Base-by-base conservation (phyloP, 2,888 invertebrate genomes). In the Lepeophtheirus nordmannii region DNA sequence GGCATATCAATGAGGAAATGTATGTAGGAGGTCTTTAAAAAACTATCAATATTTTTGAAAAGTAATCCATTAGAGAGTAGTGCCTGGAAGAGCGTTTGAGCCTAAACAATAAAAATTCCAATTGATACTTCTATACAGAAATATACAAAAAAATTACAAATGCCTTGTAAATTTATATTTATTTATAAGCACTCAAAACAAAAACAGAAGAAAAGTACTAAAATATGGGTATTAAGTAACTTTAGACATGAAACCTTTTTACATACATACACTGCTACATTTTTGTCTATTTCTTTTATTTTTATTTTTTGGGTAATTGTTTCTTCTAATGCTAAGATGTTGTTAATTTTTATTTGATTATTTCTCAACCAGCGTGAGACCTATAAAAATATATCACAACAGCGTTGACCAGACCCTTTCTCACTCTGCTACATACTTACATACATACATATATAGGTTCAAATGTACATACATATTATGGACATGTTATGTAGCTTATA, bases 261-360 rank as follows among this genome's bases (percentile, higher is more conserved):
- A 46, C 8, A 46, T 14, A 46, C 8, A 30, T 30, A 30, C 7
- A 30, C 7, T 30, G 30, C 30, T 30, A 30, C 30, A 30, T 30
- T 30, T 30, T 30, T 30, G n/a, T n/a, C n/a, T n/a, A n/a, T n/a
- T n/a, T n/a, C n/a, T n/a, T n/a, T n/a, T n/a, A n/a, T 30, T 30
- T 30, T 5, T 30, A 30, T 30, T 30, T 30, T 30, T 30, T 30
- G 2, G 2, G 30, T 46, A 46, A 46, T 46, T 46, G 53, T 46
- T 46, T 46, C 53, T 46, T 46, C 17, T 46, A 46, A 46, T 46
- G 53, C 53, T 46, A 17, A n/a, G 53, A n/a, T 46, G 53, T 46
- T 46, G 8, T 46, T 46, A n/a, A 46, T 46, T 46, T 46, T 46
- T 46, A 46, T 46, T 46, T 46, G 53, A 46, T 46, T 46, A 46